Evolutionary conservation across 2,797 vertebrate species (phyloP).

Genomic region (Microctenopoma lineatum): DNA sequence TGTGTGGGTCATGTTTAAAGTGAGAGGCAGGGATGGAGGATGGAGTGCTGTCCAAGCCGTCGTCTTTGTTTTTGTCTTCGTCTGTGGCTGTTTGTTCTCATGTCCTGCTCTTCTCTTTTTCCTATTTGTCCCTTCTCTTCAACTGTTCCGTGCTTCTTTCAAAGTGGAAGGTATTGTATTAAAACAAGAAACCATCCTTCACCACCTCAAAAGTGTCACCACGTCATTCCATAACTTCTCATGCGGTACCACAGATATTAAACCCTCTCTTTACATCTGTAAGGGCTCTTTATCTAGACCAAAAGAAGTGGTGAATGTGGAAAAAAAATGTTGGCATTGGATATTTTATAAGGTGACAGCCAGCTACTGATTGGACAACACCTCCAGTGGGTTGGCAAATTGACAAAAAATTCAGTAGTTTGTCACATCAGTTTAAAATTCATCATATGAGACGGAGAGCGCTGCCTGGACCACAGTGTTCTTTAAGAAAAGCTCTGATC

Average conservation of each 20-base stretch:
- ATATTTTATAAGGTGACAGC: not conserved
- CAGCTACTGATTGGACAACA: not conserved
- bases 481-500: too few species aligned
- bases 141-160: conserved; percentile 69
- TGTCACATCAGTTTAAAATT: too few species aligned
- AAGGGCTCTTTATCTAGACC: not conserved
- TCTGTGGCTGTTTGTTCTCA: conserved; percentile 53
- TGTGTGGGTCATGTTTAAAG: conserved; percentile 7
- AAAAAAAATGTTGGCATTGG: not conserved
- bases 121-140: conserved; percentile 44
- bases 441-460: too few species aligned
- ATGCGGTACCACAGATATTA: not conserved
- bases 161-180: conserved; percentile 83
- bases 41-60: conserved; percentile 2
- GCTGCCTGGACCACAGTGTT: too few species aligned
- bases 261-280: not conserved
- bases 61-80: conserved; percentile 23
- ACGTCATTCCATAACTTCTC: conserved; percentile 21
- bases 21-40: not conserved
- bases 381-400: not conserved
- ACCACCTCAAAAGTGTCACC: conserved; percentile 23
- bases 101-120: conserved; percentile 55
- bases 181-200: conserved; percentile 40
- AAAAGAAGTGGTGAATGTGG: not conserved
- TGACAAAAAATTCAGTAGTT: too few species aligned